Conservation (phyloP, 2,888 invertebrate species). For the Drosophila tanythrix region DNA sequence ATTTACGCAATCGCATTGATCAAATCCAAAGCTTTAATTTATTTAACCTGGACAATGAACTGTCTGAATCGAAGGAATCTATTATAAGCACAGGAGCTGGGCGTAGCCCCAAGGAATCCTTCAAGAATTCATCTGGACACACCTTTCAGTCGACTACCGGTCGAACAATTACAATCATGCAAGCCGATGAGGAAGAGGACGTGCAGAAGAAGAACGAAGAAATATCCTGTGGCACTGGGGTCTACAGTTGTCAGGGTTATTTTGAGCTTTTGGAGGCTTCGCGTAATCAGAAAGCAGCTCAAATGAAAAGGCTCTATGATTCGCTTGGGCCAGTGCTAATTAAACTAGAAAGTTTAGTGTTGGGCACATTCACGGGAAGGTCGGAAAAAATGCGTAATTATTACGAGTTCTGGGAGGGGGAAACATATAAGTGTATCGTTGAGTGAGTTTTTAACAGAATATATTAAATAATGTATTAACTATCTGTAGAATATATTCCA, state of each 20-base stretch:
- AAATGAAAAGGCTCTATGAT: constrained; percentile 90
- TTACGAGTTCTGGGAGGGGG: constrained; percentile 93
- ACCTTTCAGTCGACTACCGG: constrained; percentile 54
- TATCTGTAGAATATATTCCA: neutral
- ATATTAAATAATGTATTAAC: neutral
- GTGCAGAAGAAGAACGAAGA: constrained; percentile 30
- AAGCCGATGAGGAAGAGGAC: constrained; percentile 30
- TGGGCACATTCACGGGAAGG: constrained; percentile 91
- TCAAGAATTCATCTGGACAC: neutral
- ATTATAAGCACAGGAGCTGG: rapidly evolving
- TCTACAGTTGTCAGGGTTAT: constrained; percentile 85
- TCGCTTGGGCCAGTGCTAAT: constrained; percentile 92
- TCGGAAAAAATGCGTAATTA: constrained; percentile 91
- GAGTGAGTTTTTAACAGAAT: constrained; percentile 83
- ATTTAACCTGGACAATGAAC: constrained; percentile 71
- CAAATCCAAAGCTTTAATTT: constrained; percentile 87
- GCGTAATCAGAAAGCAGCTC: constrained; percentile 89
- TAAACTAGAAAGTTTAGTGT: constrained; percentile 93
- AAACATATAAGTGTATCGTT: constrained; percentile 89
- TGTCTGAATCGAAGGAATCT: neutral
- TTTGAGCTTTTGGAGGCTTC: constrained; percentile 90
- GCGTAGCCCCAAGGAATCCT: neutral
- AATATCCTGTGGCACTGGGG: constrained; percentile 62
- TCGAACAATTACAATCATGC: constrained; percentile 38
- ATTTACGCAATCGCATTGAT: constrained; percentile 87